A percentile compares a stretch with the other conserved stretches of the same genome.
phyloP scores from a whole-genome alignment of 2,113 vertebrate species.

The Dendrocopos noguchii region DNA sequence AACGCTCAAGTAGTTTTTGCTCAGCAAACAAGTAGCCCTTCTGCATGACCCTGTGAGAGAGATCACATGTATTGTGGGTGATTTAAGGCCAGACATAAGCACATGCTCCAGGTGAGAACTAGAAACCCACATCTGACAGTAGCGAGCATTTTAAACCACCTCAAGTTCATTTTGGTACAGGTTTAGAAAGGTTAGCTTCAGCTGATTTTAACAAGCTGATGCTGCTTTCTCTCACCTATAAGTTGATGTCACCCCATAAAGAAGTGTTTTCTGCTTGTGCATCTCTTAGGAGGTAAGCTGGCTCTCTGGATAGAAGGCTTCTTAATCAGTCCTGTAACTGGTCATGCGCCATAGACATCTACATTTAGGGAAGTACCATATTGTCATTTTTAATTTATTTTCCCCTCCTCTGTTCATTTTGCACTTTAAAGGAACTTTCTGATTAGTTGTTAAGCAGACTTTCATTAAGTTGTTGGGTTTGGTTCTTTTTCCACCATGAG shows the following conservation, averaged over 20 bases:
- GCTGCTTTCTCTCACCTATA: background rate
- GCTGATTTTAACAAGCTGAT: background rate
- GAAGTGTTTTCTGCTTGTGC: background rate
- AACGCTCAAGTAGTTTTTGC: background rate
- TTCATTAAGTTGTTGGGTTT: background rate
- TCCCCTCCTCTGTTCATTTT: background rate
- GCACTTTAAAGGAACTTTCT: background rate
- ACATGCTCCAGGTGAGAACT: background rate
- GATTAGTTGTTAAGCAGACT: background rate
- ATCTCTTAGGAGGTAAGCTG: background rate
- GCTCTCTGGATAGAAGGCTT: background rate
- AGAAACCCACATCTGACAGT: background rate
- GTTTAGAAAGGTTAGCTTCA: background rate
- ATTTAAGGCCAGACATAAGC: background rate
- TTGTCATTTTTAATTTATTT: background rate
- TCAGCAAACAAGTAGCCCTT: background rate
- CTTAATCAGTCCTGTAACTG: too few relatives aligned
- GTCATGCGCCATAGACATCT: rapidly evolving
- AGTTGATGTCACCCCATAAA: background rate
- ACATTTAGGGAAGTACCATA: background rate
- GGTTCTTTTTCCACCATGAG: background rate
- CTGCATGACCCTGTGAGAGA: background rate
- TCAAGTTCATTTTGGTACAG: background rate
- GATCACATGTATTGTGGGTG: rapidly evolving
- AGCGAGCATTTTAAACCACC: background rate